Evolutionary conservation across 2,113 vertebrate species (phyloP), one percentile per base, ranked within the genome.

Genomic region (Apistogramma diplotaenia): DNA sequence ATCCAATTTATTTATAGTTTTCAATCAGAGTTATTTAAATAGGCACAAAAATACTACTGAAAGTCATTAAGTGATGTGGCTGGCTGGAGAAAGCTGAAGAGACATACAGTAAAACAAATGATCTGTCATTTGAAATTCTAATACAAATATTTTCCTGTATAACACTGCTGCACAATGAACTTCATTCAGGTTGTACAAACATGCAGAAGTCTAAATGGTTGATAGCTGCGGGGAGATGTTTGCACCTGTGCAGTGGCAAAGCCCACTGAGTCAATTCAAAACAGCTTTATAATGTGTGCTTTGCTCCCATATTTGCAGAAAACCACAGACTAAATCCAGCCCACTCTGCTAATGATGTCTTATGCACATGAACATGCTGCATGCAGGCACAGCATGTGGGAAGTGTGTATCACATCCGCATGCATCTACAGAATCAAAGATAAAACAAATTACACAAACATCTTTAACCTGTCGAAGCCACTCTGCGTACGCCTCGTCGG

Each of bases 231-330:
- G 16, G 40, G 29, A 60, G 70, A 83, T 5, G 25, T 37, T 23
- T 62, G 6, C 11, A 8, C 25, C 43, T 1, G 25, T 70, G 43
- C 51, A 51, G 65, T 0, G 0, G 58, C 40, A 25, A 12, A 49
- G 65, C 16, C 81, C 35, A 16, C 33, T 29, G 56, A 81, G 67
- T 23, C 27, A 1, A 21, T 55, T 80, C 25, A 51, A 78, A 83
- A 54, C 70, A 75, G 74, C 33, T 75, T 21, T 19, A 55, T 18
- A 58, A 72, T 29, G 60, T 76, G 40, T 3, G 5, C 82, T 53
- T 76, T 59, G 27, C n/a, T 29, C 57, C 49, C 13, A 37, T 25
- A 65, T 87, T 75, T 86, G 71, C 60, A 74, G 78, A 60, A 13
- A 10, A 8, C 29, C n/a, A 31, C 18, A 29, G 13, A 13, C 19